phyloP scores from a whole-genome alignment of 2,113 vertebrate genomes.

The Sinosuthora webbiana region DNA sequence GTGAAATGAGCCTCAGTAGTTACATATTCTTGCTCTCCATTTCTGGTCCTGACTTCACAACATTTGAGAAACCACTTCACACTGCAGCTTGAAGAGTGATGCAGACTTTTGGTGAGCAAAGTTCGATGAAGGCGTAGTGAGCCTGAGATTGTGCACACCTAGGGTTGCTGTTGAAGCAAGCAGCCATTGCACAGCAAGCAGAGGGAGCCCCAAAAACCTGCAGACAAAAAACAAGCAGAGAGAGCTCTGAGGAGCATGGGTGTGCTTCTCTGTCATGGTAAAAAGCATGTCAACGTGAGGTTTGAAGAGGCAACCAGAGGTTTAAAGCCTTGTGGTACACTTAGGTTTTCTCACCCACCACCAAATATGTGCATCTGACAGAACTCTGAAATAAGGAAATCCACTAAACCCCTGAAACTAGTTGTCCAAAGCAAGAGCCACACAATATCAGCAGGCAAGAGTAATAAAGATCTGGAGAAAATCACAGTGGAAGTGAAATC shows the following conservation, averaged over 20 bases:
- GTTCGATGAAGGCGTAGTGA: accelerated
- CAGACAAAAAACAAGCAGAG: neutral
- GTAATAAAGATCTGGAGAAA: neutral
- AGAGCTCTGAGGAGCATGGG: neutral
- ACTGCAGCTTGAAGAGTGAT: neutral
- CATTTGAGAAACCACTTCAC: neutral
- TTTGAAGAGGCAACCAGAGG: neutral
- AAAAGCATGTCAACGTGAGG: accelerated
- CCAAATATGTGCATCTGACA: neutral
- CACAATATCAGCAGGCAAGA: neutral
- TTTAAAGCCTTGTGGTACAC: neutral
- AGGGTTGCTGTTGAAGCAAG: neutral
- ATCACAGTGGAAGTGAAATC: neutral
- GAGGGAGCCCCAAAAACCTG: neutral
- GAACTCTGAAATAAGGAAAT: neutral
- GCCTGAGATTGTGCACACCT: neutral
- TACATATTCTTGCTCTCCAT: neutral
- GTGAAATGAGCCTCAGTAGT: neutral
- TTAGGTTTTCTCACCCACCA: neutral
- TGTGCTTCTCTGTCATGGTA: neutral
- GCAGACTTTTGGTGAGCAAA: neutral
- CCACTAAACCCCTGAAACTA: neutral
- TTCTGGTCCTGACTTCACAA: neutral
- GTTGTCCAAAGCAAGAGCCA: neutral
- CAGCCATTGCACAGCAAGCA: accelerated